phyloP scores from a whole-genome alignment of 1,140 invertebrate species.

The Hycleus phaleratus region DNA sequence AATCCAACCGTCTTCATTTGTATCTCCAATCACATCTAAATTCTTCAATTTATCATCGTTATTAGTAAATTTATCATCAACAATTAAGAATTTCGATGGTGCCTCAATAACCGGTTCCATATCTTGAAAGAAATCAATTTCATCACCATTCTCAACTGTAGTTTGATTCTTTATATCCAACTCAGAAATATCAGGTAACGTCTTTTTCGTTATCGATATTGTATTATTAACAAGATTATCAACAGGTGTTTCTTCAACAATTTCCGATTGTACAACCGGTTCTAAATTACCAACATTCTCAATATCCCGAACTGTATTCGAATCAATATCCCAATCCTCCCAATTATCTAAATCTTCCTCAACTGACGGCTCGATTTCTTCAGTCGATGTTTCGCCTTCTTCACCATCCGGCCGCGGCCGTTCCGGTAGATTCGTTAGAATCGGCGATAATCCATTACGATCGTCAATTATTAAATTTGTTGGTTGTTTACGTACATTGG shows the following conservation, averaged over 20 bases:
- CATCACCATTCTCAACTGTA: conserved; percentile 43
- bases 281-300: not conserved
- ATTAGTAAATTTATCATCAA: not conserved
- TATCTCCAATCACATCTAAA: conserved; percentile 19
- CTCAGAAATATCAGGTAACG: conserved; percentile 56
- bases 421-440: conserved; percentile 50
- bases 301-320: conserved; percentile 32
- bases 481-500: conserved; percentile 33
- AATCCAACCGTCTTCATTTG: conserved; percentile 34
- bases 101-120: conserved; percentile 75
- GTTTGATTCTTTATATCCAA: conserved; percentile 65
- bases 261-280: not conserved
- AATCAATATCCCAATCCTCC: conserved; percentile 68
- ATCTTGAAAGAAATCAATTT: conserved; percentile 72
- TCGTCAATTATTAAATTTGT: conserved; percentile 7
- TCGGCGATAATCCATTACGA: not conserved
- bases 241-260: not conserved
- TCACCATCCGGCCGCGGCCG: conserved; percentile 73
- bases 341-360: conserved; percentile 48
- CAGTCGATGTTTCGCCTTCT: conserved; percentile 56
- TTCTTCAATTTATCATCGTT: conserved; percentile 22
- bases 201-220: conserved; percentile 26
- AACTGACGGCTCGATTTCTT: conserved; percentile 34
- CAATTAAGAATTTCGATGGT: conserved; percentile 40
- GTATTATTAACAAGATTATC: too few species aligned